Percentiles rank a stretch among this genome's conserved stretches.
These are phyloP conservation scores for Darwinula stevensoni DNA, from an alignment of 2,888 invertebrate genomes.

Conservation along the genomic window DNA sequence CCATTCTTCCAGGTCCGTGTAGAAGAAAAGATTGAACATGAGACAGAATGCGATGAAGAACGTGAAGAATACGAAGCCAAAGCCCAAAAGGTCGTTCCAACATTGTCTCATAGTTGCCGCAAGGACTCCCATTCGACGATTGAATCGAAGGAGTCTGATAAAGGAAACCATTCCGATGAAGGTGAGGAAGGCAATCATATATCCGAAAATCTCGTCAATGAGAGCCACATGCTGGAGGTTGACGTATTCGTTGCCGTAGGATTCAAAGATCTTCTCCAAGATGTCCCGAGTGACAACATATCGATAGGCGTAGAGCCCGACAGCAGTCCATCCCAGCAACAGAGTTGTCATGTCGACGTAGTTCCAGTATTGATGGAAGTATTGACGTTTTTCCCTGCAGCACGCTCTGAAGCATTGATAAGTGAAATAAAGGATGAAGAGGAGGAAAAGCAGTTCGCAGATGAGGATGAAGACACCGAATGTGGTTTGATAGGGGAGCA, in stretches of 20 bases:
- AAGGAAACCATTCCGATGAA: conserved; percentile 8
- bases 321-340: conserved; percentile 15
- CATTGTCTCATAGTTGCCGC: too few species aligned
- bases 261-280: conserved; percentile 16
- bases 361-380: too few species aligned
- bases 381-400: too few species aligned
- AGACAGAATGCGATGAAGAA: not conserved
- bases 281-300: conserved; percentile 15
- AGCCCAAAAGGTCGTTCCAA: not conserved
- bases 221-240: conserved; percentile 12
- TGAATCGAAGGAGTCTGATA: conserved; percentile 9
- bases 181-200: conserved; percentile 8
- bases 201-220: conserved; percentile 9
- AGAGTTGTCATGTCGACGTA: conserved; percentile 13
- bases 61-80: not conserved
- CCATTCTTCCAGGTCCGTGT: not conserved
- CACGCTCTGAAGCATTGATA: too few species aligned
- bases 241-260: conserved; percentile 16
- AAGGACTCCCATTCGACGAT: too few species aligned
- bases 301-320: conserved; percentile 17
- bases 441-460: conserved; percentile 16
- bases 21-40: not conserved
- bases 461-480: conserved; percentile 17
- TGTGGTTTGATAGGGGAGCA: conserved; percentile 16
- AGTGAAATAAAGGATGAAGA: conserved; percentile 17